phyloP scores from a whole-genome alignment of 2,113 vertebrate species.

The Charina bottae region DNA sequence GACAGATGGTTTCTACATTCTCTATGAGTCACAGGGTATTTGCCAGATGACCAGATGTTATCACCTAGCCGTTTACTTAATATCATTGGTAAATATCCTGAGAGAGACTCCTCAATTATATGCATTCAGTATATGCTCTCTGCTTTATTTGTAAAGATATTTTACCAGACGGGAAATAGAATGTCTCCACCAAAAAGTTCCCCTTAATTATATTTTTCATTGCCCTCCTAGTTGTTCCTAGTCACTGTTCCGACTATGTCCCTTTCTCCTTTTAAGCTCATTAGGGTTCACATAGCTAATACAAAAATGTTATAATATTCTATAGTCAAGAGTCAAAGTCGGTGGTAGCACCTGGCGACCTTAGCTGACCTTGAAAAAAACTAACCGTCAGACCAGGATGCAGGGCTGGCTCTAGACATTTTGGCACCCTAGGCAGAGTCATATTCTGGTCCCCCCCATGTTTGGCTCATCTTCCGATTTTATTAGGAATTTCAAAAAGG shows the following conservation, averaged over 20 bases:
- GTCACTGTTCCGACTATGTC: background rate
- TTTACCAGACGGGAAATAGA: background rate
- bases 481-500: background rate
- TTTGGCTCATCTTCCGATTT: background rate
- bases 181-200: background rate
- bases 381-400: background rate
- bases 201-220: background rate
- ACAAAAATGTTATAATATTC: background rate
- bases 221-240: background rate
- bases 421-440: background rate
- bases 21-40: background rate
- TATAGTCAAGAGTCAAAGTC: background rate
- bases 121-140: background rate
- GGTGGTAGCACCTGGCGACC: background rate
- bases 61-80: background rate
- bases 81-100: background rate
- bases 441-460: background rate
- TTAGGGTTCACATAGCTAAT: background rate
- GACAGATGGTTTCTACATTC: background rate
- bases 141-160: background rate
- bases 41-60: background rate
- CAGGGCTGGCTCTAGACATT: background rate
- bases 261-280: background rate
- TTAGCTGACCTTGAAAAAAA: background rate
- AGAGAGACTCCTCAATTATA: background rate